Evolutionary conservation across 2,113 vertebrate species (phyloP).

Genomic region (Deroptyus accipitrinus): DNA sequence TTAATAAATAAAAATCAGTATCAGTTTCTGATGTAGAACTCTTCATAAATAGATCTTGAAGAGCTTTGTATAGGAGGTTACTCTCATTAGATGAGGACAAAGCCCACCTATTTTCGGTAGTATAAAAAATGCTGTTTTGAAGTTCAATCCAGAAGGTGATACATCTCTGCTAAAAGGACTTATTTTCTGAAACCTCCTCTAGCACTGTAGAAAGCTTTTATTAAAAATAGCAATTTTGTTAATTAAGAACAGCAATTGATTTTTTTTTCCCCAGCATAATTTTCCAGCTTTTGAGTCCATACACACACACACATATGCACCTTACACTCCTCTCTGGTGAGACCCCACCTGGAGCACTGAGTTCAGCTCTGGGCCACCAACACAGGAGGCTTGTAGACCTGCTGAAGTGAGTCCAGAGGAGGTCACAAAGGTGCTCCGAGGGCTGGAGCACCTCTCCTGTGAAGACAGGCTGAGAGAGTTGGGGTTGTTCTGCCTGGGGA

Average conservation of each 20-base stretch:
- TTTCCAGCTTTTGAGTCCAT: not conserved
- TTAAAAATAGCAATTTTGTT: not conserved
- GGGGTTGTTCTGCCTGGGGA: not conserved
- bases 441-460: not conserved
- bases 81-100: not conserved
- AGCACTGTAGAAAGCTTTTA: not conserved
- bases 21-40: not conserved
- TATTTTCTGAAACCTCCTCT: not conserved
- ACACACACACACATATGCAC: not conserved
- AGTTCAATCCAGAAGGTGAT: not conserved
- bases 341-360: not conserved
- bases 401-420: not conserved
- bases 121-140: not conserved
- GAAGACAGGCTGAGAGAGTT: not conserved
- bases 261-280: not conserved
- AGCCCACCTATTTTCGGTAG: not conserved
- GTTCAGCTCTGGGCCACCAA: not conserved
- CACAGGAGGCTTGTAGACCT: not conserved
- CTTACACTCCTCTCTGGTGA: not conserved
- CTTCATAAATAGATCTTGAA: not conserved
- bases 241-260: not conserved
- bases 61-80: not conserved
- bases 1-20: conserved; percentile 19
- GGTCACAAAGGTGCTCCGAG: not conserved
- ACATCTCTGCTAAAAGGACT: not conserved